Evolutionary conservation across 2,888 invertebrate genomes (phyloP), one percentile per base, ranked within the genome.

Genomic region (Drosophila rellima): DNA sequence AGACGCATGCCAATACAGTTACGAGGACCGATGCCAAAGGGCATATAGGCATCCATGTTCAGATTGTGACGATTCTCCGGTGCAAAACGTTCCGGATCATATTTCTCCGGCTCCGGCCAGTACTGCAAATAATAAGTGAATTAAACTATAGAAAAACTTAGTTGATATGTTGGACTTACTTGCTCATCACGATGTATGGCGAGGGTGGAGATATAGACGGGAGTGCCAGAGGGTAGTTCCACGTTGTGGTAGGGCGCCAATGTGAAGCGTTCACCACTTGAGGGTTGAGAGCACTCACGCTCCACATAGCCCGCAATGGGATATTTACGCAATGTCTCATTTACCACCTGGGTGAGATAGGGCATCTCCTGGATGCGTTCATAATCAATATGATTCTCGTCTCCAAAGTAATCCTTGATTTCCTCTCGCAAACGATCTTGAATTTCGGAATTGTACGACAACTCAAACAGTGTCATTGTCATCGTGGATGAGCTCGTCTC

Each of bases 391-490:
- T 90, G 91, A 10, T 87, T 50, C 3, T 71, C 57, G 2, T 47
- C 44, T 0, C 66, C 82, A n/a, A 80, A 74, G 4, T 51, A 68
- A 2, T 90, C 81, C 10, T 82, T 79, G 2, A 94, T 92, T 78
- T 94, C 94, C 11, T 84, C 47, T 1, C 92, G 85, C 15, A 93
- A 73, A 47, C 89, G 90, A 1, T 91, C 78, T 70, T 94, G 93
- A 0, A 93, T 56, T 1, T 91, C 89, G 0, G 70, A 88, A 35
- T 93, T 80, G n/a, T 78, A 78, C 0, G 93, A 90, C 15, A 93
- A 62, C 69, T 93, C 92, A 67, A 90, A 92, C 17, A 93, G 87
- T 1, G 90, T 83, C 68, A 93, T 85, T 0, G 93, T 90, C 73
- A 93, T 92, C 0, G 93, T 91, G 0, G 93, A 90, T 0, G 88